Evolutionary conservation across 2,113 vertebrate genomes (phyloP), one percentile per base, ranked within the genome.

Genomic region (Sceloporus undulatus): DNA sequence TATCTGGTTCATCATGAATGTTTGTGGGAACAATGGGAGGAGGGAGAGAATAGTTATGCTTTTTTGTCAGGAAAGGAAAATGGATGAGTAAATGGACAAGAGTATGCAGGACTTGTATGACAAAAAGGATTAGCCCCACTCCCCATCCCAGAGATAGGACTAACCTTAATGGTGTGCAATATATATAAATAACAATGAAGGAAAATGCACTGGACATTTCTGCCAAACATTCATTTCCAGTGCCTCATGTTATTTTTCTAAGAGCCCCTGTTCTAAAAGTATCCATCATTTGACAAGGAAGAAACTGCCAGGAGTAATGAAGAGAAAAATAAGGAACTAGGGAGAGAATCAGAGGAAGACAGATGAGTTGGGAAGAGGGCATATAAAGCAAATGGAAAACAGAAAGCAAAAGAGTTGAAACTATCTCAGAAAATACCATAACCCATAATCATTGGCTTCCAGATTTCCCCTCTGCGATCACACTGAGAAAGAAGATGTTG

Each of bases 301-400:
- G 21, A 88, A 78, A 34, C 9, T 40, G 38, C 48, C 84, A 88
- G 34, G 18, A 93, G 9, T 27, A 89, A 16, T 1, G 1, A 86
- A 83, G 0, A 87, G 77, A 87, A 93, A 91, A 91, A 88, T 79
- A 83, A 90, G 54, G 73, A 91, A 70, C 1, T 2, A 87, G 66
- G 14, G 2, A 80, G 21, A 85, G 54, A 90, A 88, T n/a, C 23
- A 87, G 25, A 87, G 9, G 80, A 87, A 91, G n/a, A 90, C 7
- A 86, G 34, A 73, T 19, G 19, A 90, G 1, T 5, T 83, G 38
- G 25, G 59, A 93, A 92, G 83, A 0, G 1, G 27, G 19, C 0
- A 66, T 48, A 82, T 9, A 7, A 90, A 88, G 1, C 7, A 87
- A 79, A 52, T 18, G 42, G 48, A 89, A 92, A 23, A 0, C 13